phyloP scores from a whole-genome alignment of 2,113 vertebrate genomes.

The Rhineura floridana region DNA sequence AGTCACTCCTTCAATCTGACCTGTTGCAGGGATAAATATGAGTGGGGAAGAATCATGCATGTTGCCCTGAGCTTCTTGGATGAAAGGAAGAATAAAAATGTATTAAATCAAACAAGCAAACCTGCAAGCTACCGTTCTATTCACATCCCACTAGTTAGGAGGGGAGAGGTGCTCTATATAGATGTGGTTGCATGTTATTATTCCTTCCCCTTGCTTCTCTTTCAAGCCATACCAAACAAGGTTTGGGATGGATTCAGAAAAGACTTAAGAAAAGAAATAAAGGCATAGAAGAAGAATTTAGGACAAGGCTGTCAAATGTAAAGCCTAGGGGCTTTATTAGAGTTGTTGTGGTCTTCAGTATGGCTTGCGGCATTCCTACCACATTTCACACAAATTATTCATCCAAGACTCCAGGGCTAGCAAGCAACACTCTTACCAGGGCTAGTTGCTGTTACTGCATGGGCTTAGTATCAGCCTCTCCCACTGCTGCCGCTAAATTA shows the following conservation, averaged over 20 bases:
- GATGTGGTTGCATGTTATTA: not conserved
- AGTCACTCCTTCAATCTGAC: not conserved
- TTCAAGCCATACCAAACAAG: not conserved
- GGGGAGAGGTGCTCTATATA: too few relatives aligned
- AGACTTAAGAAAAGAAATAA: not conserved
- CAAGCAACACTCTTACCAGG: not conserved
- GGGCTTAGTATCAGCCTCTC: not conserved
- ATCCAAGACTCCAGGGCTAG: not conserved
- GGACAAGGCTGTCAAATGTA: not conserved
- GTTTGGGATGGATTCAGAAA: not conserved
- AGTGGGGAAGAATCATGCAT: too few relatives aligned
- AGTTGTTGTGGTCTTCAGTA: not conserved
- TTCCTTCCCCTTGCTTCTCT: not conserved
- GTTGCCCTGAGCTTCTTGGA: not conserved
- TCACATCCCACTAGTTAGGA: not conserved
- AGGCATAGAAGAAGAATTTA: not conserved
- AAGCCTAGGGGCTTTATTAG: not conserved
- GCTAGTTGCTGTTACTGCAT: not conserved
- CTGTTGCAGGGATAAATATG: not conserved
- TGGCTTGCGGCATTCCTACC: not conserved
- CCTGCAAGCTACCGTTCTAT: not conserved
- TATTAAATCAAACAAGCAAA: not conserved
- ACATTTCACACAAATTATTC: not conserved
- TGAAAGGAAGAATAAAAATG: not conserved
- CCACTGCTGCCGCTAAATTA: not conserved